These are phyloP conservation scores for Salvelinus fontinalis DNA, from an alignment of 2,113 vertebrate species.

Conservation along the genomic window DNA sequence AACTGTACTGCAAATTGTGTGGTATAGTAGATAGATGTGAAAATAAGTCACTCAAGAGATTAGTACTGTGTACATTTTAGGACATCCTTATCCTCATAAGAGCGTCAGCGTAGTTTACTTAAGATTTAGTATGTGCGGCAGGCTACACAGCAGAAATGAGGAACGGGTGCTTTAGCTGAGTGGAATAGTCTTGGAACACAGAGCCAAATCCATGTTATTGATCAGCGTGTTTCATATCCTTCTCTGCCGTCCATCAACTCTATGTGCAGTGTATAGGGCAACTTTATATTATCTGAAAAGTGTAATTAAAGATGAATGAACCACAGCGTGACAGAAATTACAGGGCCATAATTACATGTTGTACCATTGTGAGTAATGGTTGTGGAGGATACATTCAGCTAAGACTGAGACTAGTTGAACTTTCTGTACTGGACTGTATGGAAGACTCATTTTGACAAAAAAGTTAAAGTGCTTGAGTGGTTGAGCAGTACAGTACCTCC, in stretches of 20 bases:
- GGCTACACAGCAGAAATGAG: slow-evolving; percentile 34
- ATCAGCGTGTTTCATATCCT: slow-evolving; percentile 72
- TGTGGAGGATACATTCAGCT: slow-evolving; percentile 48
- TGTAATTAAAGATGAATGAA: slow-evolving; percentile 79
- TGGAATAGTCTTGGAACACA: slow-evolving; percentile 66
- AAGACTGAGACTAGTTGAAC: not conserved
- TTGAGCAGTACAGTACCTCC: too few relatives aligned
- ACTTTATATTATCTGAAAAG: slow-evolving; percentile 78
- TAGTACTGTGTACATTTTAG: too few relatives aligned
- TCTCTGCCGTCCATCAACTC: slow-evolving; percentile 72
- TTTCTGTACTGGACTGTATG: too few relatives aligned
- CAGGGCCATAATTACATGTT: slow-evolving; percentile 62
- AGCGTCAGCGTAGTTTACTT: not conserved
- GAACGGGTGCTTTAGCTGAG: slow-evolving; percentile 34
- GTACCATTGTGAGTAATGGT: slow-evolving; percentile 64
- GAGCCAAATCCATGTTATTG: slow-evolving; percentile 75
- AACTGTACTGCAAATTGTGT: too few relatives aligned
- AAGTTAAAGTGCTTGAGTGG: too few relatives aligned
- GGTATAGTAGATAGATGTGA: too few relatives aligned
- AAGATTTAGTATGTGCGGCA: slow-evolving; percentile 22
- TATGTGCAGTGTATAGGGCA: slow-evolving; percentile 69
- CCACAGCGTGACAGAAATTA: slow-evolving; percentile 59
- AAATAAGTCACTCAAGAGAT: too few relatives aligned
- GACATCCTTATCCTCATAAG: not conserved
- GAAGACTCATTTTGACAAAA: too few relatives aligned